Conservation (phyloP, 2,888 invertebrate genomes). For the Dinocampus coccinellae region DNA sequence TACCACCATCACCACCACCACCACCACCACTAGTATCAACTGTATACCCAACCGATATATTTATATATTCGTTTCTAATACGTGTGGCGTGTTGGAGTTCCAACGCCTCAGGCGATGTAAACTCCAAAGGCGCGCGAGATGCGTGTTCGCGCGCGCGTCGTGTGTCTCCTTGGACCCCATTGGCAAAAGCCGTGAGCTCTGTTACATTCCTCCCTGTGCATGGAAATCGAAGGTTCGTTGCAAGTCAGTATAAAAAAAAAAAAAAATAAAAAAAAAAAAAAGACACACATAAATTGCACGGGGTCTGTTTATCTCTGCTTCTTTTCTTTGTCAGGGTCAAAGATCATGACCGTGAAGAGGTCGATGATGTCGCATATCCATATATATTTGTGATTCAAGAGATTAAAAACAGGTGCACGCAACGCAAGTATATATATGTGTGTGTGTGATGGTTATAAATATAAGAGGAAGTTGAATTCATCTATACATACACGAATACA, state of each 20-base stretch:
- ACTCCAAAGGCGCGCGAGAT: constrained; percentile 36
- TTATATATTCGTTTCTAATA: constrained; percentile 64
- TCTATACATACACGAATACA: not conserved
- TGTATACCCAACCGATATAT: constrained; percentile 55
- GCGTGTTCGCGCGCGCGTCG: constrained; percentile 21
- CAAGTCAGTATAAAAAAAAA: not conserved
- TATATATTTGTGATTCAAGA: constrained; percentile 15
- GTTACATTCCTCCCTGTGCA: constrained; percentile 23
- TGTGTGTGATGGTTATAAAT: constrained; percentile 10
- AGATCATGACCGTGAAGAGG: constrained; percentile 34
- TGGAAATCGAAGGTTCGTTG: constrained; percentile 26
- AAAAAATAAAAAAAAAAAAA: not conserved
- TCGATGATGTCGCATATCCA: constrained; percentile 23
- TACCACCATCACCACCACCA: not conserved
- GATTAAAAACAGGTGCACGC: constrained; percentile 31
- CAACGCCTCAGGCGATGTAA: constrained; percentile 43
- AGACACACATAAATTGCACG: not conserved
- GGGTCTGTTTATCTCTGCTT: constrained; percentile 22
- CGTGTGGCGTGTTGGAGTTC: constrained; percentile 53
- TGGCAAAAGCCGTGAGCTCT: constrained; percentile 31
- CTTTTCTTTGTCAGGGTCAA: constrained; percentile 18
- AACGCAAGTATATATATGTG: not conserved
- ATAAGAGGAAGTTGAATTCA: not conserved
- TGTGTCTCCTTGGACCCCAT: constrained; percentile 27
- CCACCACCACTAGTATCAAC: constrained; percentile 20